Percentiles rank a stretch among this genome's conserved stretches.
Evolutionary conservation across 2,113 vertebrate species (phyloP).

Genomic region (Sturnus vulgaris): DNA sequence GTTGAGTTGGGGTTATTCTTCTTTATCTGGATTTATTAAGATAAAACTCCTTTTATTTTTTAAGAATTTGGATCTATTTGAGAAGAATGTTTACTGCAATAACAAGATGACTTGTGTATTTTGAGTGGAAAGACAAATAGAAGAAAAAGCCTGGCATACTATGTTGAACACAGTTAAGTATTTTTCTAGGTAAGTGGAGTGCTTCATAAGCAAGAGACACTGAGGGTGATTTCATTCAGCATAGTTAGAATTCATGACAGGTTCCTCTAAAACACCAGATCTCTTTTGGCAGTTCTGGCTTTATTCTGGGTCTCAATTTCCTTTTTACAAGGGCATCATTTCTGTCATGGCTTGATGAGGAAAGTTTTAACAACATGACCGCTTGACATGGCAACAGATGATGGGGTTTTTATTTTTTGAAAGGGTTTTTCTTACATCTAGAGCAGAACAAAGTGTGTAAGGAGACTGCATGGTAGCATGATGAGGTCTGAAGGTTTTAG

Average conservation of each 20-base stretch:
- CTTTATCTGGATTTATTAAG: not conserved
- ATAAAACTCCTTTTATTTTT: not conserved
- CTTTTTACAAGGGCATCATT: constrained; percentile 27
- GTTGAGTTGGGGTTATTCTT: not conserved
- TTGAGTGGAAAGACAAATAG: constrained; percentile 30
- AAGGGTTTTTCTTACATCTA: not conserved
- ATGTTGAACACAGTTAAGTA: not conserved
- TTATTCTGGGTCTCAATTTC: not conserved
- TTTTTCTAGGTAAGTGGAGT: not conserved
- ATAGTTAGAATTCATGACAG: constrained; percentile 41
- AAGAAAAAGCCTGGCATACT: constrained; percentile 28
- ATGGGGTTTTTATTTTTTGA: constrained; percentile 36
- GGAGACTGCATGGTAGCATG: not conserved
- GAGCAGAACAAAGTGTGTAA: not conserved
- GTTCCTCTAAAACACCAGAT: constrained; percentile 32
- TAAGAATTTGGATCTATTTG: not conserved
- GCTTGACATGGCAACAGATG: not conserved
- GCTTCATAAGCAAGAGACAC: not conserved
- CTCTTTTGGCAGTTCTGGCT: not conserved
- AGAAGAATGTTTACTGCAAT: not conserved
- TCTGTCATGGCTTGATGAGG: not conserved
- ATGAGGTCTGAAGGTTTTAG: not conserved
- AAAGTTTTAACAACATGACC: constrained; percentile 30
- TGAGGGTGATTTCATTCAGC: constrained; percentile 19
- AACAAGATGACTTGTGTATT: not conserved